phyloP scores from a whole-genome alignment of 92 coral and sea anemone genomes.

The Phenganax stokvisi region DNA sequence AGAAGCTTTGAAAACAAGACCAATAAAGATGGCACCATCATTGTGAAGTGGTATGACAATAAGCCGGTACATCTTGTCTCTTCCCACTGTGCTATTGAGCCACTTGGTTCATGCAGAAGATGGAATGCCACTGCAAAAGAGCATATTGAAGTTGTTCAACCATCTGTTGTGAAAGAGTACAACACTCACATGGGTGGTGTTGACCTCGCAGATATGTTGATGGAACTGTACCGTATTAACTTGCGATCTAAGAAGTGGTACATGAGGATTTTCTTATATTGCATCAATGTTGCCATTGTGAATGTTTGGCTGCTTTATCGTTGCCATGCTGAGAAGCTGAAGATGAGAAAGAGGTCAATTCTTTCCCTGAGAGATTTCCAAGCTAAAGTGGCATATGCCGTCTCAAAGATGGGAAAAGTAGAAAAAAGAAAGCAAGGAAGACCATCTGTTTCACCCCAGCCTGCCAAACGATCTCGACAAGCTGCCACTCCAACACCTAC shows the following conservation, averaged over 20 bases:
- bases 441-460: background rate
- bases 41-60: background rate
- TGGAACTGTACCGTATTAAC: conserved; percentile 8
- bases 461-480: conserved; percentile 3
- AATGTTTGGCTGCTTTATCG: conserved; percentile 38
- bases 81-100: background rate
- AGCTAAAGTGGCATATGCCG: conserved; percentile 16
- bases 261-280: conserved; percentile 38
- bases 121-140: background rate
- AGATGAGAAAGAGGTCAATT: conserved; percentile 2
- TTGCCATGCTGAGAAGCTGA: conserved; percentile 23
- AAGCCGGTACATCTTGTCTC: background rate
- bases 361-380: conserved; percentile 29
- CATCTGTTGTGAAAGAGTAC: conserved; percentile 14
- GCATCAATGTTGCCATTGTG: conserved; percentile 27
- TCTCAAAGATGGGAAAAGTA: background rate
- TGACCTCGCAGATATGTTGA: conserved; percentile 29
- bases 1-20: background rate
- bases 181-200: conserved; percentile 31
- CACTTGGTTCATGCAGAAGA: background rate
- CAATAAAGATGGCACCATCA: background rate
- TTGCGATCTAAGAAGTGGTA: conserved; percentile 20
- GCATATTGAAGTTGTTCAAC: background rate
- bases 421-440: conserved; percentile 9
- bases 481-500: conserved; percentile 14